phyloP scores from a whole-genome alignment of 2,113 vertebrate genomes.

The Myiozetetes cayanensis region DNA sequence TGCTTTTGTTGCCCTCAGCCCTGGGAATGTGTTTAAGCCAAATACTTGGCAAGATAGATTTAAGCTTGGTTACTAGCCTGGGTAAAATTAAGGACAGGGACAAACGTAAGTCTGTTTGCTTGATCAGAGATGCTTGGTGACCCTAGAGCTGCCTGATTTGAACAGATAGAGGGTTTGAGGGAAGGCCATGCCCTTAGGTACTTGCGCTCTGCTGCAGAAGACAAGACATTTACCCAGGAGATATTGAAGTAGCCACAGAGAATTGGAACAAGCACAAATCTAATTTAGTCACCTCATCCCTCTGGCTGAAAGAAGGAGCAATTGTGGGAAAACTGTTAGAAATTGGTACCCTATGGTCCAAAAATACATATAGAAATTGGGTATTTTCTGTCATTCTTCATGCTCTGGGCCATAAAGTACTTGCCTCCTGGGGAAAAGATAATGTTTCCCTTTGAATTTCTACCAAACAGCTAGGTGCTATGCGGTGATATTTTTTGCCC shows the following conservation, averaged over 20 bases:
- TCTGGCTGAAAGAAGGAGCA: neutral
- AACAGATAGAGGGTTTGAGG: neutral
- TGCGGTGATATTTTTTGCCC: neutral
- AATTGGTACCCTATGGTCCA: neutral
- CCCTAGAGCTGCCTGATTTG: neutral
- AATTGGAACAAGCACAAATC: neutral
- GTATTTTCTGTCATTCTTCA: neutral
- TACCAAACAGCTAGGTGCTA: neutral
- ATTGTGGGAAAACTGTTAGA: neutral
- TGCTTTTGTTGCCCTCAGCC: neutral
- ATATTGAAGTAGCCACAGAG: neutral
- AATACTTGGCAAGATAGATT: neutral
- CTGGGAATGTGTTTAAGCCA: neutral
- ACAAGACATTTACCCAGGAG: neutral
- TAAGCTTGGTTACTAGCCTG: neutral
- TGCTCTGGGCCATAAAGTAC: neutral
- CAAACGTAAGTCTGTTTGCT: neutral
- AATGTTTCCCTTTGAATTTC: neutral
- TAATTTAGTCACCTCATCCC: neutral
- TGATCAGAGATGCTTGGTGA: neutral
- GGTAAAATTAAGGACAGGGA: neutral
- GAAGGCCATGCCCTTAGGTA: neutral
- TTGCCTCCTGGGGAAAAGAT: neutral
- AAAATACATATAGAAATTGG: neutral
- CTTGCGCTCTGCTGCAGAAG: neutral